phyloP scores from a whole-genome alignment of 2,797 vertebrate species.

The Tamandua tetradactyla region DNA sequence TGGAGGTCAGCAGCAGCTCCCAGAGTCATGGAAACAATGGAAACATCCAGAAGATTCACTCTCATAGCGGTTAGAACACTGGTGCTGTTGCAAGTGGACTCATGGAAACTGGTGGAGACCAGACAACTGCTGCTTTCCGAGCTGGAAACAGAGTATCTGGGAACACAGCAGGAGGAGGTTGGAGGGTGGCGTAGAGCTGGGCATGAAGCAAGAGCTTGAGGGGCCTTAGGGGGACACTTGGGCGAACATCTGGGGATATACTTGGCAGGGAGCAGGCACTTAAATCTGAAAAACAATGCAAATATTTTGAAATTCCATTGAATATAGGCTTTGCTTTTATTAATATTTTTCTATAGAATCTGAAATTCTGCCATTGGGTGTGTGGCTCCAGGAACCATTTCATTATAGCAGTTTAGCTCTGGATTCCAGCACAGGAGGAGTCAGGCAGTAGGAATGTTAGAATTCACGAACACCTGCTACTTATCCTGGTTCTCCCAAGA shows the following conservation, averaged over 20 bases:
- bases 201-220: background rate
- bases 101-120: background rate
- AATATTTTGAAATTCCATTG: background rate
- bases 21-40: background rate
- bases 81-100: background rate
- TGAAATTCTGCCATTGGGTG: background rate
- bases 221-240: background rate
- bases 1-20: conserved; percentile 31
- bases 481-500: background rate
- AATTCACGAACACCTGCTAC: background rate
- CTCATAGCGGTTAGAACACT: background rate
- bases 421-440: background rate
- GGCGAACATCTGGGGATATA: background rate
- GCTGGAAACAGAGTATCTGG: conserved; percentile 35
- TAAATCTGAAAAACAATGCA: conserved; percentile 54
- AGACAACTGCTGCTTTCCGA: background rate
- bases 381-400: background rate
- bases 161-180: background rate
- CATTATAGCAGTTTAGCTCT: background rate
- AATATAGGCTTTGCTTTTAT: background rate
- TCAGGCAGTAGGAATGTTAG: background rate
- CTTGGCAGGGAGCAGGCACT: conserved; percentile 25
- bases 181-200: background rate
- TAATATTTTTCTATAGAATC: background rate
- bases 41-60: background rate